phyloP scores from a whole-genome alignment of 2,888 invertebrate species.

The Flexamia atlantica region DNA sequence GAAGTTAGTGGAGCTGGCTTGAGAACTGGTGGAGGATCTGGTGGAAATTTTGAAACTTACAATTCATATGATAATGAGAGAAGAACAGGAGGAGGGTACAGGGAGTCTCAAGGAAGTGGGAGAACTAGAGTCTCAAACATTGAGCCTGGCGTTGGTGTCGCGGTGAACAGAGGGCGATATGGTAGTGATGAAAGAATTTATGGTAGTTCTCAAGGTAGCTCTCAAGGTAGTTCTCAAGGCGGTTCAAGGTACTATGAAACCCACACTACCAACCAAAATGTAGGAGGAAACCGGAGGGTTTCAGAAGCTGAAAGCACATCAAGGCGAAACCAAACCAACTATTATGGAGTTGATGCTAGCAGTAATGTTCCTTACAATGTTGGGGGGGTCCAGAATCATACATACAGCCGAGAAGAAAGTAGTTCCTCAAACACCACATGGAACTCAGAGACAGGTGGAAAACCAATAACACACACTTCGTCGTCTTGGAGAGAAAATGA shows the following conservation, averaged over 20 bases:
- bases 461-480: slow-evolving; percentile 67
- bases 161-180: slow-evolving; percentile 41
- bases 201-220: slow-evolving; percentile 3
- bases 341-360: slow-evolving; percentile 62
- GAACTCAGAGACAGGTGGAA: slow-evolving; percentile 67
- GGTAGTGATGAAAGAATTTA: slow-evolving; percentile 49
- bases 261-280: background rate
- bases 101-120: slow-evolving; percentile 37
- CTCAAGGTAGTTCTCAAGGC: slow-evolving; percentile 23
- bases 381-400: slow-evolving; percentile 47
- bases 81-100: slow-evolving; percentile 35
- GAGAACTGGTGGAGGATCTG: slow-evolving; percentile 28
- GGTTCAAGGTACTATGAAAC: slow-evolving; percentile 8
- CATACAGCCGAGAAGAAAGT: slow-evolving; percentile 53
- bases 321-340: slow-evolving; percentile 55
- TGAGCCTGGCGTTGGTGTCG: slow-evolving; percentile 43
- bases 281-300: slow-evolving; percentile 32
- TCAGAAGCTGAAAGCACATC: slow-evolving; percentile 29
- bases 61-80: slow-evolving; percentile 42
- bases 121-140: slow-evolving; percentile 48
- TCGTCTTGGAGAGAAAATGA: slow-evolving; percentile 70
- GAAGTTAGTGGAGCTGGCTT: slow-evolving; percentile 51
- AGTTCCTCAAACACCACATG: slow-evolving; percentile 68
- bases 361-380: slow-evolving; percentile 64
- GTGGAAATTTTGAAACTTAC: slow-evolving; percentile 55